Evolutionary conservation across 2,797 vertebrate genomes (phyloP).

Genomic region (Microhierax caerulescens): DNA sequence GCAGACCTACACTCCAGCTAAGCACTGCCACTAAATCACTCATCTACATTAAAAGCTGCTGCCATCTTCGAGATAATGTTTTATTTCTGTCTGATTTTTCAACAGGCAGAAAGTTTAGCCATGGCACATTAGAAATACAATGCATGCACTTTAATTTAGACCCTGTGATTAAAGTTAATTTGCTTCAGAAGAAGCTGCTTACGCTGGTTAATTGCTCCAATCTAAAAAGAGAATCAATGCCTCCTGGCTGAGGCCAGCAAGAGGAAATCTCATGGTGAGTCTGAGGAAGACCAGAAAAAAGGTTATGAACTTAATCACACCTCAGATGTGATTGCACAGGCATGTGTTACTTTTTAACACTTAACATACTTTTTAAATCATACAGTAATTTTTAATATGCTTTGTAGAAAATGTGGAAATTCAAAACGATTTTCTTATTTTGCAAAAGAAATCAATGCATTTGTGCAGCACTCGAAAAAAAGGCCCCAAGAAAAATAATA

Average conservation of each 20-base stretch:
- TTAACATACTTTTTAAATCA: too few species aligned
- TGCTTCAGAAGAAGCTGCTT: not conserved
- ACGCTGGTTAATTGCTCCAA: not conserved
- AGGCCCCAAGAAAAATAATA: not conserved
- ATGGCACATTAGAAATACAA: not conserved
- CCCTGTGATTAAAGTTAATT: not conserved
- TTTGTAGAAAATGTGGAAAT: not conserved
- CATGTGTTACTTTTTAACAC: not conserved
- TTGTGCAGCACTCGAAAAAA: not conserved
- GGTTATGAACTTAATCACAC: not conserved
- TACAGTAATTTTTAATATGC: not conserved
- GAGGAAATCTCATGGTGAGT: not conserved
- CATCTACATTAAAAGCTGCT: not conserved
- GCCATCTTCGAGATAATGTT: not conserved
- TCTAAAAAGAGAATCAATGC: not conserved
- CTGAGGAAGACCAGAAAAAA: not conserved
- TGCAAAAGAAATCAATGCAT: not conserved
- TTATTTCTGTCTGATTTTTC: not conserved
- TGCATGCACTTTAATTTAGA: not conserved
- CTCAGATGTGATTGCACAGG: not conserved
- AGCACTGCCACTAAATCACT: not conserved
- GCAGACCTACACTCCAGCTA: not conserved
- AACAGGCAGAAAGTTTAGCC: not conserved
- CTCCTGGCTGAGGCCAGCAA: not conserved
- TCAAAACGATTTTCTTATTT: not conserved